Conservation (phyloP, 2,113 vertebrate species). For the Pteruthius melanotis region DNA sequence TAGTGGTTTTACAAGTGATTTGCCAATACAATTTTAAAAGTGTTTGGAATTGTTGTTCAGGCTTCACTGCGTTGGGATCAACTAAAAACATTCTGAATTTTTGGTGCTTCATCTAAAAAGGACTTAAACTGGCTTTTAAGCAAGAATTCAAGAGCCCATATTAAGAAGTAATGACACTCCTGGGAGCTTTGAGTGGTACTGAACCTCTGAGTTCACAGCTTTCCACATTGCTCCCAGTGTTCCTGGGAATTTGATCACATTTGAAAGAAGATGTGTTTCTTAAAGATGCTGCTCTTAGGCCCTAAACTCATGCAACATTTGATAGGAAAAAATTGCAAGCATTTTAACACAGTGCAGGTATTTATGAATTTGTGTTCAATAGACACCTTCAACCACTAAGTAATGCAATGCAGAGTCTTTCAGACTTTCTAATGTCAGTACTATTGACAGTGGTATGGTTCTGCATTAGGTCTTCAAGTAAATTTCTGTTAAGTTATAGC, state of each 20-base stretch:
- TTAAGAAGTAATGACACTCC: neutral
- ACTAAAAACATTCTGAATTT: neutral
- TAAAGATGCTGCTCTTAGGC: neutral
- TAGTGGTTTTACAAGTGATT: neutral
- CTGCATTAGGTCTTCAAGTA: neutral
- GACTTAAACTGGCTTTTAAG: neutral
- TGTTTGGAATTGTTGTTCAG: neutral
- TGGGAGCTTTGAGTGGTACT: neutral
- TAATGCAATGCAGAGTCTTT: neutral
- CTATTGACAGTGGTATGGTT: neutral
- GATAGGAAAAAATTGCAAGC: neutral
- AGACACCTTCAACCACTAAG: neutral
- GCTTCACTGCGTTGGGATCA: neutral
- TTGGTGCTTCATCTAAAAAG: neutral
- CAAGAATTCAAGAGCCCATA: neutral
- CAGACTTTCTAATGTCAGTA: neutral
- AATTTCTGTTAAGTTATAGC: neutral
- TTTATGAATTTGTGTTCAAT: neutral
- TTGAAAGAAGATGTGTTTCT: neutral
- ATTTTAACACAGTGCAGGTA: neutral
- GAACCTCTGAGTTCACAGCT: neutral
- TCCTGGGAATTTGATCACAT: neutral
- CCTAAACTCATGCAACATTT: neutral
- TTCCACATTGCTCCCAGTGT: neutral
- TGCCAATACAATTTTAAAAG: neutral